These are phyloP conservation scores for Cryptophagus acutangulus DNA, from an alignment of 2,888 invertebrate genomes.

Conservation along the genomic window DNA sequence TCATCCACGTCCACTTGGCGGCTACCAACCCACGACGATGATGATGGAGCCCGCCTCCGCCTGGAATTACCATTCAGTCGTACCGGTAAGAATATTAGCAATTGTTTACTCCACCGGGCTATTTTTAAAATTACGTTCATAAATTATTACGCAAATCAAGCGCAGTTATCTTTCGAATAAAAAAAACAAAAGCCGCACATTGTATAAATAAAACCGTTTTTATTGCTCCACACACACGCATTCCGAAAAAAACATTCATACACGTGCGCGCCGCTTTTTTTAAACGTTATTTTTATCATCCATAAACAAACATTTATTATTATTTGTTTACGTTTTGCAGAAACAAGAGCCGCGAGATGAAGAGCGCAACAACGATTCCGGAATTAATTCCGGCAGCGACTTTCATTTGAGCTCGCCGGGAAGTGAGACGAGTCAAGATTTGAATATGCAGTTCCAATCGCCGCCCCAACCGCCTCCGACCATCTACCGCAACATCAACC, in stretches of 20 bases:
- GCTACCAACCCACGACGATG: slow-evolving; percentile 30
- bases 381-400: slow-evolving; percentile 59
- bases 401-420: slow-evolving; percentile 58
- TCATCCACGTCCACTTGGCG: slow-evolving; percentile 30
- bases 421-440: slow-evolving; percentile 45
- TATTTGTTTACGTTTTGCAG: slow-evolving; percentile 43
- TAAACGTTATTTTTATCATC: neutral
- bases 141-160: neutral
- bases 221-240: slow-evolving; percentile 13
- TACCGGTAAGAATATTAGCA: slow-evolving; percentile 31
- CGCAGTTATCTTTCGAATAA: neutral
- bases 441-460: slow-evolving; percentile 11
- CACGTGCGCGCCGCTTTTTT: slow-evolving; percentile 3
- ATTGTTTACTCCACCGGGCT: neutral
- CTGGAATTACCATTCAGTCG: slow-evolving; percentile 36
- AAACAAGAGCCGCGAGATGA: slow-evolving; percentile 53
- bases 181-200: slow-evolving; percentile 22
- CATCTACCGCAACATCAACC: slow-evolving; percentile 10
- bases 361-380: slow-evolving; percentile 53
- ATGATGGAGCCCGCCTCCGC: slow-evolving; percentile 38
- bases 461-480: slow-evolving; percentile 18
- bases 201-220: slow-evolving; percentile 25
- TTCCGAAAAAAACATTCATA: no score
- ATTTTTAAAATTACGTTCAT: neutral
- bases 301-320: no score